phyloP scores from a whole-genome alignment of 2,797 vertebrate genomes.

The Pteronotus mesoamericanus region DNA sequence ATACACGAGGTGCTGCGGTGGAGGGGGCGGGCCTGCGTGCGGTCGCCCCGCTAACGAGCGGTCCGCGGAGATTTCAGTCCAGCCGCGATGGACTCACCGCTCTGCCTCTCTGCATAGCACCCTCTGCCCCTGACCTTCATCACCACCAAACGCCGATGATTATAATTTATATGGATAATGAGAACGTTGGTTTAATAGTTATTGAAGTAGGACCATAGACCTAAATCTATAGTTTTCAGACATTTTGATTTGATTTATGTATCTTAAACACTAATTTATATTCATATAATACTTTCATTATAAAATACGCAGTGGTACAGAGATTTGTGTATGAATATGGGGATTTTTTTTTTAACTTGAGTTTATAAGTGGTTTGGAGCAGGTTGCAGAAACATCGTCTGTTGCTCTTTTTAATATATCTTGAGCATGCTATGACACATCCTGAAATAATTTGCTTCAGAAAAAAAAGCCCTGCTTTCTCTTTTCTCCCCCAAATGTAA shows the following conservation, averaged over 20 bases:
- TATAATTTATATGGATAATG: background rate
- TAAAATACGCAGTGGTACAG: constrained; percentile 49
- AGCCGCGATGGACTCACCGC: accelerated
- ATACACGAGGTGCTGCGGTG: accelerated
- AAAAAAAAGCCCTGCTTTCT: constrained; percentile 1
- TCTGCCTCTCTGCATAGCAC: accelerated
- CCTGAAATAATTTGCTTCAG: constrained; percentile 66
- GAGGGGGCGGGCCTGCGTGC: background rate
- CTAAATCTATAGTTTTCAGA: background rate
- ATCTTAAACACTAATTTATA: constrained; percentile 54
- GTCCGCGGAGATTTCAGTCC: background rate
- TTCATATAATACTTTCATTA: constrained; percentile 49
- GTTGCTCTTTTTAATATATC: constrained; percentile 73
- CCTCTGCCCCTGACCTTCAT: background rate
- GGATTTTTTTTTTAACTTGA: background rate
- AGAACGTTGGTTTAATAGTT: background rate
- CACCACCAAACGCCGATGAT: background rate
- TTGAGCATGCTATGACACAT: constrained; percentile 64
- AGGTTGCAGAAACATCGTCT: constrained; percentile 55
- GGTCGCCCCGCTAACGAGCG: background rate
- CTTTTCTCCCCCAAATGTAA: constrained; percentile 25
- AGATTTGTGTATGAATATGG: constrained; percentile 60
- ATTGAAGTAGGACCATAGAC: background rate
- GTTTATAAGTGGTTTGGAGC: constrained; percentile 70
- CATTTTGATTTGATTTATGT: constrained; percentile 48